A percentile compares a stretch with the other conserved stretches of the same genome.
Evolutionary conservation across 2,888 invertebrate genomes (phyloP).

Genomic region (Drosophila affinis): DNA sequence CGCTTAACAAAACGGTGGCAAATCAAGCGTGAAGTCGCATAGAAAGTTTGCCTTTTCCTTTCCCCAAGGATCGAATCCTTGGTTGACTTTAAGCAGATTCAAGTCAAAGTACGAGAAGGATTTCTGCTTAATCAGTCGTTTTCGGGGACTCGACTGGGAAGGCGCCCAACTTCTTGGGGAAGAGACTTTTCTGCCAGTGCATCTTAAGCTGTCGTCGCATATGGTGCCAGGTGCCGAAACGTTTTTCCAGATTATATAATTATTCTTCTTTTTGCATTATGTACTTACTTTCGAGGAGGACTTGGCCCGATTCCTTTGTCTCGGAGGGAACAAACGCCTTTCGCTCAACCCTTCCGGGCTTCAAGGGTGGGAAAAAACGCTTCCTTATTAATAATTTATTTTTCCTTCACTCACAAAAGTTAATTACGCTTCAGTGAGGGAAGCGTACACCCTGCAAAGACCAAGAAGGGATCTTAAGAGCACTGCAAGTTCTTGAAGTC

Average conservation of each 20-base stretch:
- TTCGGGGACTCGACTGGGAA: not conserved
- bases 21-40: slow-evolving; percentile 72
- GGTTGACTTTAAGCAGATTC: slow-evolving; percentile 21
- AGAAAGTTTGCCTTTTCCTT: slow-evolving; percentile 43
- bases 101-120: slow-evolving; percentile 5
- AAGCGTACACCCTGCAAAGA: not conserved
- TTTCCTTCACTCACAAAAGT: slow-evolving; percentile 64
- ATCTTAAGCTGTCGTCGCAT: slow-evolving; percentile 31
- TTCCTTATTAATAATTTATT: slow-evolving; percentile 63
- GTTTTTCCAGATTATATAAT: slow-evolving; percentile 40
- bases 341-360: not conserved
- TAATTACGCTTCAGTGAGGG: slow-evolving; percentile 50
- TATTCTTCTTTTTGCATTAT: slow-evolving; percentile 33
- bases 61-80: not conserved
- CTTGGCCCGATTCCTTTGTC: slow-evolving; percentile 42
- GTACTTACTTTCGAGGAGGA: slow-evolving; percentile 32
- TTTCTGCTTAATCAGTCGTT: not conserved
- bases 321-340: slow-evolving; percentile 5
- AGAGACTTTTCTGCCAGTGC: not conserved
- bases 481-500: slow-evolving; percentile 35
- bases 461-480: not conserved
- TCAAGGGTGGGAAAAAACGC: slow-evolving; percentile 43
- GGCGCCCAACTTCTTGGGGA: not conserved
- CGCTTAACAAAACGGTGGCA: slow-evolving; percentile 61
- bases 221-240: slow-evolving; percentile 26